Percentiles rank a stretch among this genome's conserved stretches.
phyloP scores from a whole-genome alignment of 2,888 invertebrate genomes.

The Sepiola atlantica region DNA sequence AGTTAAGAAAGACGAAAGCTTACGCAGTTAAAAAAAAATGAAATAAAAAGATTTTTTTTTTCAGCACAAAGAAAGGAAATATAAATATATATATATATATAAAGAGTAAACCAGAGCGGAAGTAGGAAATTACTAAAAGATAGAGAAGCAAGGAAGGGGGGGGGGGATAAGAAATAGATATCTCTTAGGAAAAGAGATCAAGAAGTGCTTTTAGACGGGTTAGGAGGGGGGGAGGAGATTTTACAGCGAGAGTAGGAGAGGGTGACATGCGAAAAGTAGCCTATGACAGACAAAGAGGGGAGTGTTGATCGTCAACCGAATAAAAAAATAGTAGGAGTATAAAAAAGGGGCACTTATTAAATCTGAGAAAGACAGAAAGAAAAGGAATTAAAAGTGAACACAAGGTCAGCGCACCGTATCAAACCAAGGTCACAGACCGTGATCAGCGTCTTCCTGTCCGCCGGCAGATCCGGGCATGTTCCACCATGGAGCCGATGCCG shows the following conservation, averaged over 20 bases:
- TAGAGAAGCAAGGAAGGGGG: not conserved
- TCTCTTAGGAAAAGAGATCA: not conserved
- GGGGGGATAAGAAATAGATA: not conserved
- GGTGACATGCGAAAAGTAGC: too few relatives aligned
- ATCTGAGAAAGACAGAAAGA: not conserved
- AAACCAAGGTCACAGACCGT: slow-evolving; percentile 46
- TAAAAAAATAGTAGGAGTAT: not conserved
- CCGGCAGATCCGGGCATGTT: slow-evolving; percentile 40
- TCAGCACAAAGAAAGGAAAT: not conserved
- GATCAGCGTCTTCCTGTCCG: slow-evolving; percentile 36
- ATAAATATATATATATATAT: not conserved
- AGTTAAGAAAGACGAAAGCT: too few relatives aligned
- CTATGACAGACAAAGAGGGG: not conserved
- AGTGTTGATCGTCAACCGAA: not conserved
- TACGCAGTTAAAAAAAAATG: not conserved
- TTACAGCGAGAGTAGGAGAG: not conserved
- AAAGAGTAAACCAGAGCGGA: not conserved
- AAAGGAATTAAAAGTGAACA: slow-evolving; percentile 33
- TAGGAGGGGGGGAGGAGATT: not conserved
- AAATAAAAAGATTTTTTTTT: not conserved
- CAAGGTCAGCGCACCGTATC: slow-evolving; percentile 44
- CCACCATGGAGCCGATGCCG: not conserved
- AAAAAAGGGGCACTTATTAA: not conserved
- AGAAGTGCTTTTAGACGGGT: not conserved
- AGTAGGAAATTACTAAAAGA: not conserved